Evolutionary conservation across 2,888 invertebrate genomes (phyloP).

Genomic region (Apamea anceps): DNA sequence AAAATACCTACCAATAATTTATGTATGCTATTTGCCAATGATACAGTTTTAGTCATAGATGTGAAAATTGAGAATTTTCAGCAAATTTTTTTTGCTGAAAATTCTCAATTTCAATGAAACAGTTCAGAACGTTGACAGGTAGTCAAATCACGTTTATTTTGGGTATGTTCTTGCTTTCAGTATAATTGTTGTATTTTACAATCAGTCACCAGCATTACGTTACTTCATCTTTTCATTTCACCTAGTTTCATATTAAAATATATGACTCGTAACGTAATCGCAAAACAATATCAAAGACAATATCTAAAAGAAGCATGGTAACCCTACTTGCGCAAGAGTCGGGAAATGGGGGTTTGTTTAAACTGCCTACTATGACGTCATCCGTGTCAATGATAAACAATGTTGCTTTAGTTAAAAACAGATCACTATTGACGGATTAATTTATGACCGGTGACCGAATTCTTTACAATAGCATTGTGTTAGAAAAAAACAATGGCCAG

Average conservation of each 20-base stretch:
- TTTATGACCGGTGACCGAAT: constrained; percentile 56
- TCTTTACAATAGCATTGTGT: constrained; percentile 61
- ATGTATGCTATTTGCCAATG: not conserved
- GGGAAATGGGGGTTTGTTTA: constrained; percentile 58
- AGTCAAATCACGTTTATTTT: not conserved
- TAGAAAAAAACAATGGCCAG: constrained; percentile 53
- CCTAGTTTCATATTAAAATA: not conserved
- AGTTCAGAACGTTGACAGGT: not conserved
- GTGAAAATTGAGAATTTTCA: too few relatives aligned
- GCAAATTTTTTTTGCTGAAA: not conserved
- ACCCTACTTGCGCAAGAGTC: constrained; percentile 60
- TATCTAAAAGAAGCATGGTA: constrained; percentile 39
- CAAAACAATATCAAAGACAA: not conserved
- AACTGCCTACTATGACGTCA: constrained; percentile 56
- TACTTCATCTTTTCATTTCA: not conserved
- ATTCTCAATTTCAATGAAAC: not conserved
- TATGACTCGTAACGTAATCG: not conserved
- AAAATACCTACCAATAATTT: not conserved
- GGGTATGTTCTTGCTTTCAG: not conserved
- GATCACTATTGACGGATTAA: constrained; percentile 55
- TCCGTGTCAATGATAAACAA: constrained; percentile 65
- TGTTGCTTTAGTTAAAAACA: constrained; percentile 59
- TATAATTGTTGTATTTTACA: not conserved
- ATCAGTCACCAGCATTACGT: not conserved
- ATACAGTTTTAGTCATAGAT: too few relatives aligned